Conservation (phyloP, 2,888 invertebrate genomes). For the Incurvaria masculella region DNA sequence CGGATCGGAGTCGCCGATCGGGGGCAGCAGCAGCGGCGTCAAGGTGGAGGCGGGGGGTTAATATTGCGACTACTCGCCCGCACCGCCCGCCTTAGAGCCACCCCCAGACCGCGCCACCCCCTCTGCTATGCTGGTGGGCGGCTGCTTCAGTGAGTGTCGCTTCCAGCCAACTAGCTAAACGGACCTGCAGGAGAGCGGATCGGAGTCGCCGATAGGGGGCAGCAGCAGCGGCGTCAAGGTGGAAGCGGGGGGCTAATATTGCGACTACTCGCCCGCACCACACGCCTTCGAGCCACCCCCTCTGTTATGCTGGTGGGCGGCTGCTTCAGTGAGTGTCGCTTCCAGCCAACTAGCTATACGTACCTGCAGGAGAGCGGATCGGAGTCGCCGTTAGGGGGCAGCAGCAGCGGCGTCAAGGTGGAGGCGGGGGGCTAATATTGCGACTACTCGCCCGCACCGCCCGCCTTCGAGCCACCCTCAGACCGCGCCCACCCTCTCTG, state of each 20-base stretch:
- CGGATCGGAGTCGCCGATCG: conserved; percentile 62
- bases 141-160: conserved; percentile 80
- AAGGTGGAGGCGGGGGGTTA: conserved; percentile 52
- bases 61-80: conserved; percentile 51
- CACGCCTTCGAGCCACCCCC: conserved; percentile 44
- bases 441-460: conserved; percentile 48
- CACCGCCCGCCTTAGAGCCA: conserved; percentile 42
- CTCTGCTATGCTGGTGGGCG: conserved; percentile 70
- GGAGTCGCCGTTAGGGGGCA: conserved; percentile 54
- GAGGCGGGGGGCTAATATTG: conserved; percentile 52
- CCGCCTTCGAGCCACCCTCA: conserved; percentile 39
- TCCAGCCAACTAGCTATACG: no score
- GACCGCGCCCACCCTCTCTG: conserved; percentile 57
- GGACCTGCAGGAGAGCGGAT: conserved; percentile 84
- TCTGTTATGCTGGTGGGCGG: conserved; percentile 72
- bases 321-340: conserved; percentile 80
- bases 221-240: no score
- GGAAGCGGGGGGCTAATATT: no score
- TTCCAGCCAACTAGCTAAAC: no score
- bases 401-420: conserved; percentile 47
- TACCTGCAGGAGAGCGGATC: conserved; percentile 86
- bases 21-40: conserved; percentile 35
- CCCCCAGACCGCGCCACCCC: conserved; percentile 52
- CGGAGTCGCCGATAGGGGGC: conserved; percentile 53
- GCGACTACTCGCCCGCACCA: no score